Evolutionary conservation across 1,140 invertebrate species (phyloP).

Genomic region (Araneus ventricosus): DNA sequence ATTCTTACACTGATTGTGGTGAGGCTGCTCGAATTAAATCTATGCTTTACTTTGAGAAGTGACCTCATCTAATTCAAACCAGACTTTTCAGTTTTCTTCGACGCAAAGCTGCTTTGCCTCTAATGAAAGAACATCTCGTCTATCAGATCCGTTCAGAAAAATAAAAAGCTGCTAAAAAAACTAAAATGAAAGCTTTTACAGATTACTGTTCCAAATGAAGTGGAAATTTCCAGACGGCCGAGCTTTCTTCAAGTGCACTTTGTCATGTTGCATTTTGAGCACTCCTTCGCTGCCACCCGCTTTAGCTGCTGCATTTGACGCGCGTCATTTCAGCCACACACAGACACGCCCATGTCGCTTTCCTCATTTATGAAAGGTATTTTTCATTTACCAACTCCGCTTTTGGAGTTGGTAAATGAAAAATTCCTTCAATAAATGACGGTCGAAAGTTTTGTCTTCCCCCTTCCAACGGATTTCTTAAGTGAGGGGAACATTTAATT

Average conservation of each 20-base stretch:
- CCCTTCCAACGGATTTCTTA: neutral
- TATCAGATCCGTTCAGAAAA: neutral
- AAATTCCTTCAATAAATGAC: slow-evolving; percentile 40
- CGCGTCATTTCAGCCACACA: slow-evolving; percentile 6
- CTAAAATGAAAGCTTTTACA: slow-evolving; percentile 13
- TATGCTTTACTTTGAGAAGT: neutral
- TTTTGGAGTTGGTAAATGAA: slow-evolving; percentile 15
- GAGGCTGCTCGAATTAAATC: no score
- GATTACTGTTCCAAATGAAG: slow-evolving; percentile 30
- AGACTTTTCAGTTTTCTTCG: neutral
- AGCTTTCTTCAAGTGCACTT: slow-evolving; percentile 33
- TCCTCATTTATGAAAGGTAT: slow-evolving; percentile 27
- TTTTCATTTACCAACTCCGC: slow-evolving; percentile 28
- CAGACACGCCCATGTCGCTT: neutral
- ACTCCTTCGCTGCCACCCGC: neutral
- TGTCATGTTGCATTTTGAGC: slow-evolving; percentile 23
- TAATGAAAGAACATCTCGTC: neutral
- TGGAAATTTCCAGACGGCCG: neutral
- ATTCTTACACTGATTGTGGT: no score
- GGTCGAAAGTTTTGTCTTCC: slow-evolving; percentile 17
- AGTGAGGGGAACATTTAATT: slow-evolving; percentile 25
- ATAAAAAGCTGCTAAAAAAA: neutral
- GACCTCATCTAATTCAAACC: neutral
- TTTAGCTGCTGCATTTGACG: slow-evolving; percentile 32
- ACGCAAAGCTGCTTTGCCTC: neutral